Conservation (phyloP, 2,888 invertebrate genomes). For the Andrena praecox region DNA sequence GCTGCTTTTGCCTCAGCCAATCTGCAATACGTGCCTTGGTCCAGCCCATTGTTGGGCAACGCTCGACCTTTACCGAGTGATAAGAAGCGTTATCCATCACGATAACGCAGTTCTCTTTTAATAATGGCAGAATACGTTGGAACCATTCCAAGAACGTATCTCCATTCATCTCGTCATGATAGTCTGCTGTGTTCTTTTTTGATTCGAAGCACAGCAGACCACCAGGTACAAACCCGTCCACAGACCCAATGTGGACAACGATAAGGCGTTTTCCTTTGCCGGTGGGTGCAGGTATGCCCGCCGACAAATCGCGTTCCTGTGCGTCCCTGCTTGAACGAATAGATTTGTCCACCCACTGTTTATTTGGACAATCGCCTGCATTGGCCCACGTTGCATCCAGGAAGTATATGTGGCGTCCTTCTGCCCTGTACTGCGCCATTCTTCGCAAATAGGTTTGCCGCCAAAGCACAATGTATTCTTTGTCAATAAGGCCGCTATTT, state of each 20-base stretch:
- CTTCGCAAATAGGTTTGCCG: no score
- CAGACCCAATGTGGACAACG: not conserved
- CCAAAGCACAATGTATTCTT: no score
- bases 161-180: slow-evolving; percentile 16
- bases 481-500: no score
- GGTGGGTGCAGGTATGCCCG: not conserved
- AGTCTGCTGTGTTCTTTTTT: not conserved
- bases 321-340: no score
- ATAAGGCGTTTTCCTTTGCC: not conserved
- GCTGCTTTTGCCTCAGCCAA: not conserved
- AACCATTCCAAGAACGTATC: slow-evolving; percentile 1
- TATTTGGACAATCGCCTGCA: not conserved
- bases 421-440: no score
- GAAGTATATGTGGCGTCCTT: no score
- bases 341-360: no score
- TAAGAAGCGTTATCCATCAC: not conserved
- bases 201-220: not conserved
- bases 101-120: not conserved
- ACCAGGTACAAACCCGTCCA: not conserved
- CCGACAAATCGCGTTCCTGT: not conserved
- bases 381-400: not conserved
- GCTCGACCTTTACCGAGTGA: not conserved
- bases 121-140: not conserved
- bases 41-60: not conserved
- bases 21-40: not conserved